Evolutionary conservation across 2,888 invertebrate species (phyloP), one percentile per base, ranked within the genome.

Genomic region (Vannuccia rotundouncinata): DNA sequence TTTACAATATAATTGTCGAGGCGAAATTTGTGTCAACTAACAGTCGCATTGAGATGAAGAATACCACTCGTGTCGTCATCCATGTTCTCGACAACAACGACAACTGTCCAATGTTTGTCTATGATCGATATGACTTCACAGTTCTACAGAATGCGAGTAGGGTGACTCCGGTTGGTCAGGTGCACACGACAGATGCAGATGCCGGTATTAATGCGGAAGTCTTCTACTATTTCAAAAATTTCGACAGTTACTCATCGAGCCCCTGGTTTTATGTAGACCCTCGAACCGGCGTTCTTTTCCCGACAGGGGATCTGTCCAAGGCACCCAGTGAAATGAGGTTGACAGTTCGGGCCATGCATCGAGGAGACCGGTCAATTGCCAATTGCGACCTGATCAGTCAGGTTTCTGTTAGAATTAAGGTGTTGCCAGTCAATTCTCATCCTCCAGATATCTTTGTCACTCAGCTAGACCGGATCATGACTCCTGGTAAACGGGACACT

Each of bases 1-100:
- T 45, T 22, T 79, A 80, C 25, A 60, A 79, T 25, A 10, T 80
- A 2, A 30, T 31, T 1, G 60, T 80, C 10, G 60, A 59, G 17
- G 80, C 79, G 0, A 28, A 59, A 22, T 80, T 79, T 30, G 27
- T 31, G 22, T 31, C 29, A 2, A 77, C 77, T 2, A 59, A 5
- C 25, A 5, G 10, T 27, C 2, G 2, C 25, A 27, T 2, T 27
- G 22, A 66, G 25, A 66, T n/a, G 25, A 66, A 25, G n/a, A 1
- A 17, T 22, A 25, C 73, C n/a, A 79, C 79, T 22, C 73, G 31
- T n/a, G 79, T 79, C 1, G 22, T 79, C 29, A 66, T 80, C 22
- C 28, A 79, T n/a, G 79, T 80, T 5, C 66, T 80, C n/a, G 80
- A 80, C 66, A n/a, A 45, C 5, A 80, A 80, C 28, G 77, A 80